Percentiles rank a stretch among this genome's conserved stretches.
These are phyloP conservation scores for Pyrrhia umbra DNA, from an alignment of 2,888 invertebrate species.

Conservation along the genomic window DNA sequence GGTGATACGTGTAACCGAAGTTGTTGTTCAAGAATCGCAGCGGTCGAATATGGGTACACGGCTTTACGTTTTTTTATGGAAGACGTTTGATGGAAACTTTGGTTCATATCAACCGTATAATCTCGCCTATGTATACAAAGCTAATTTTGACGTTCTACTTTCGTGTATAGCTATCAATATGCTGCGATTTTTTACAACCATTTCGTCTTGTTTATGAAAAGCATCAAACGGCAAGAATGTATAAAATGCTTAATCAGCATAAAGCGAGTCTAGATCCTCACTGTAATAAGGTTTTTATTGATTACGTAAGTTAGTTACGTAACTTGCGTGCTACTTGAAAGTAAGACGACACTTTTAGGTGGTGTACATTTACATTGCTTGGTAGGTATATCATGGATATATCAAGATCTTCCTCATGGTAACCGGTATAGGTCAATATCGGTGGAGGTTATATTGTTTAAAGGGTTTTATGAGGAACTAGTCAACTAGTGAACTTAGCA, in stretches of 20 bases:
- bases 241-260: constrained; percentile 13
- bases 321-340: constrained; percentile 63
- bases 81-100: too few relatives aligned
- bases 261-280: constrained; percentile 41
- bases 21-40: too few relatives aligned
- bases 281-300: constrained; percentile 62
- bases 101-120: too few relatives aligned
- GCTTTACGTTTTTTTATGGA: not conserved
- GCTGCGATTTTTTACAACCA: constrained; percentile 12
- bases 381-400: too few relatives aligned
- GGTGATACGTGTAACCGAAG: too few relatives aligned
- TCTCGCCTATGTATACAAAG: not conserved
- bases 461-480: constrained; percentile 17
- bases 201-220: constrained; percentile 24
- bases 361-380: constrained; percentile 18
- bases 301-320: constrained; percentile 60
- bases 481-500: too few relatives aligned
- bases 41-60: not conserved
- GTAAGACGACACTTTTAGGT: constrained; percentile 52
- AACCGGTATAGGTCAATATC: constrained; percentile 5
- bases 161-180: not conserved
- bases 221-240: not conserved
- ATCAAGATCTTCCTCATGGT: constrained; percentile 13
- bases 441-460: not conserved
- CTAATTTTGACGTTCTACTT: not conserved